Base-by-base conservation (phyloP, 2,888 invertebrate genomes). In the Leptinotarsa peninsularis region DNA sequence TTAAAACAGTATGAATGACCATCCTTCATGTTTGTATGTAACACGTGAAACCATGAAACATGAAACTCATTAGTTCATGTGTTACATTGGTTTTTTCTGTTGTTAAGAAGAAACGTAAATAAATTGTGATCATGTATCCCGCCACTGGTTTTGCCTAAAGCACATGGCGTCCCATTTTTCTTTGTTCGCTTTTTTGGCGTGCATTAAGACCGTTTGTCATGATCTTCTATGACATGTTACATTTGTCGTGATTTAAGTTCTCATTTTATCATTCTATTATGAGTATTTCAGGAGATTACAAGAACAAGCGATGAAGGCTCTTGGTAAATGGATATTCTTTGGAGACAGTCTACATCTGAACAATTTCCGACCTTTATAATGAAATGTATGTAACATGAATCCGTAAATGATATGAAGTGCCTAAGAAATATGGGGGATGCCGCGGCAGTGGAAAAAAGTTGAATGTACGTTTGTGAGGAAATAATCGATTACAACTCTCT, bases 171-270 rank as follows among this genome's bases (percentile, higher is more conserved):
- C 73, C 69, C 60, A 56, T 76, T 67, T 58, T 72, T 27, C 54
- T 23, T 27, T 67, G 50, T 56, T 66, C 5, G 49, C 71, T 71
- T 74, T 76, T 72, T 52, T 66, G 52, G 58, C 60, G 66, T 67
- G 60, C 70, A 70, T 71, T 70, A 66, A 70, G 33, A 56, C 50
- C 76, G 73, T 73, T 70, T 73, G 67, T 76, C 76, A 73, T 67
- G 58, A 70, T 70, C 58, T 58, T n/a, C 21, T 70, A 60, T 70
- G 70, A 70, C 70, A 70, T 70, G 49, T 70, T 58, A 49, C 70
- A 70, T 70, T 70, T 70, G 70, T 70, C 70, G 70, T 70, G 58
- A 49, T 58, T 70, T 70, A 43, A 70, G 70, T 43, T 43, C 43
- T 70, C 49, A 49, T 70, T 70, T 70, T 70, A 23, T 70, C 43